A percentile compares a stretch with the other conserved stretches of the same genome.
phyloP scores from a whole-genome alignment of 2,113 vertebrate species.

The rabbit (Oryctolagus cuniculus) region DNA sequence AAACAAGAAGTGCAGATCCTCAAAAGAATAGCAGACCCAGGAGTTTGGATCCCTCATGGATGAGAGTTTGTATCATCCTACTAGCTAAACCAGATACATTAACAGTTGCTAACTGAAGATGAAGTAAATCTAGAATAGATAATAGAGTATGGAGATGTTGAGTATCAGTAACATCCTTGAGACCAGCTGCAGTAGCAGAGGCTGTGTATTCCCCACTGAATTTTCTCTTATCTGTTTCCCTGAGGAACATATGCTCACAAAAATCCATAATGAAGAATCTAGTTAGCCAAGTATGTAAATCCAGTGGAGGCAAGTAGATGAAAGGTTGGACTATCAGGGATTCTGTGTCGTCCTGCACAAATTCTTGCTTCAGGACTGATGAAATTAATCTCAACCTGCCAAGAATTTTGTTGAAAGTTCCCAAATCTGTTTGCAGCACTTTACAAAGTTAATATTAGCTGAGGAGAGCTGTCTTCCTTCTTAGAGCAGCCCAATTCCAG shows the following conservation, averaged over 20 bases:
- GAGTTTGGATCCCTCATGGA: not conserved
- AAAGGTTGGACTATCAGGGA: not conserved
- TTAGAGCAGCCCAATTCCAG: not conserved
- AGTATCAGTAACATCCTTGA: not conserved
- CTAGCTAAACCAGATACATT: not conserved
- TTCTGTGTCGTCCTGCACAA: not conserved
- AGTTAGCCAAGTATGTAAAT: not conserved
- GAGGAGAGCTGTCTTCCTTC: not conserved
- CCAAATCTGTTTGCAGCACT: not conserved
- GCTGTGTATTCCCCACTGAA: not conserved
- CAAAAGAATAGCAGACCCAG: not conserved
- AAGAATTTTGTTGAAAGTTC: not conserved
- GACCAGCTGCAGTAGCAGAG: not conserved
- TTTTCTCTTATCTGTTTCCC: not conserved
- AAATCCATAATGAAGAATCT: not conserved
- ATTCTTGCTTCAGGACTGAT: not conserved
- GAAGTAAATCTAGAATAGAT: not conserved
- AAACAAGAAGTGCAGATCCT: not conserved
- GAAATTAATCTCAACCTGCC: not conserved
- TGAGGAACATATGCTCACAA: not conserved
- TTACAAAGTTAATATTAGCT: not conserved
- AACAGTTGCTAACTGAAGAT: not conserved
- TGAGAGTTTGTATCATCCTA: not conserved
- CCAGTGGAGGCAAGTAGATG: not conserved
- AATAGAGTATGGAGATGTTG: not conserved